phyloP scores from a whole-genome alignment of 2,888 invertebrate species.

The Campoletis raptor region DNA sequence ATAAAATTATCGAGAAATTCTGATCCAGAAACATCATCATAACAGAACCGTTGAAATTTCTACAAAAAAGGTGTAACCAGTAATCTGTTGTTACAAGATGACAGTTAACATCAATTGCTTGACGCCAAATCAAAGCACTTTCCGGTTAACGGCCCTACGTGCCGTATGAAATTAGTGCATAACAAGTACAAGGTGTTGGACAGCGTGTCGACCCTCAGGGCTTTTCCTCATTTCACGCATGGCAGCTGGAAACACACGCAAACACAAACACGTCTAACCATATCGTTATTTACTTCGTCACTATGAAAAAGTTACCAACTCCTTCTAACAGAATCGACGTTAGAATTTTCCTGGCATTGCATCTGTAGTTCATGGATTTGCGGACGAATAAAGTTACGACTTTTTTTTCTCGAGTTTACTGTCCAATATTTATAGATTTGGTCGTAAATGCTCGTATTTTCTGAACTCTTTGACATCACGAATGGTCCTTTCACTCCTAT shows the following conservation, averaged over 20 bases:
- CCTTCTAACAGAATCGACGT: constrained; percentile 41
- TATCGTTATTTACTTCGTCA: background rate
- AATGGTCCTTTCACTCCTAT: background rate
- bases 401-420: background rate
- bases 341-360: constrained; percentile 15
- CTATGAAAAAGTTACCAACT: constrained; percentile 10
- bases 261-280: background rate
- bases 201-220: constrained; percentile 48
- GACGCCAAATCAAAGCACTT: constrained; percentile 12
- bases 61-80: background rate
- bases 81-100: background rate
- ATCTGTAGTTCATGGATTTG: constrained; percentile 1
- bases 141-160: constrained; percentile 11
- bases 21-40: background rate
- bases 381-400: constrained; percentile 9
- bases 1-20: background rate
- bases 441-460: background rate
- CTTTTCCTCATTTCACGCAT: constrained; percentile 65
- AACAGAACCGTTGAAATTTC: background rate
- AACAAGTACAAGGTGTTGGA: constrained; percentile 40
- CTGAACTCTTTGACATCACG: background rate
- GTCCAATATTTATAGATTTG: background rate
- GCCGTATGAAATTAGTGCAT: constrained; percentile 33
- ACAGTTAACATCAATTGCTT: constrained; percentile 21
- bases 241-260: constrained; percentile 30